Base-by-base conservation (phyloP, 2,113 vertebrate genomes). In the Circaetus gallicus region DNA sequence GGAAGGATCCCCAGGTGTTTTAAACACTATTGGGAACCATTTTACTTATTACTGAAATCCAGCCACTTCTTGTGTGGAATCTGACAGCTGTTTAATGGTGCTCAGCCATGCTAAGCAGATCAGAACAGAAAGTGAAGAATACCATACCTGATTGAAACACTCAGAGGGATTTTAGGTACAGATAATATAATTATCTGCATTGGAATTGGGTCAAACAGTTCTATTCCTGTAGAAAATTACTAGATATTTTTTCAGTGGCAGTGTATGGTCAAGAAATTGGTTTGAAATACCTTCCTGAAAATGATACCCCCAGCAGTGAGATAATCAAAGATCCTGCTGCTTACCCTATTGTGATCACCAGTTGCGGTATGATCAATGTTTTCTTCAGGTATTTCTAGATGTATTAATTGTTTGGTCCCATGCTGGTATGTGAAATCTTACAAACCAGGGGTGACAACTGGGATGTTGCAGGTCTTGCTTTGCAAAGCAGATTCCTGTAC, bases 121-220 rank as follows among this genome's bases (percentile, higher is more conserved):
- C 93, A 91, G 91, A 95, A 95, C 66, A 63, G 86, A 96, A 96
- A 97, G 89, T 90, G 91, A 96, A 96, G 96, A 97, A 94, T 95
- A 97, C 95, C 82, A 70, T 91, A 97, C 84, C 91, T 97, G 97
- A 95, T 82, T 94, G 97, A 95, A 97, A 95, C 96, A 95, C 94
- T 96, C 96, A 36, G 78, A 96, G 94, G 93, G 93, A 95, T 82
- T 96, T 91, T 94, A 93, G 87, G 84, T 97, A 90, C 91, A 94
- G 91, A 94, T 96, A 95, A 91, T 96, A 87, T 95, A 96, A 97
- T 95, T 97, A 97, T 90, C 94, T 95, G 79, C 86, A 87, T 89
- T 85, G 72, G 87, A 96, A 95, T 85, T 96, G 91, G 94, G 91
- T 97, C 89, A 89, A 95, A 96, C 71, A 93, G 84, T 87, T 91